A percentile compares a stretch with the other conserved stretches of the same genome.
Conservation (phyloP, 2,888 invertebrate genomes). For the Eristalis intricaria region DNA sequence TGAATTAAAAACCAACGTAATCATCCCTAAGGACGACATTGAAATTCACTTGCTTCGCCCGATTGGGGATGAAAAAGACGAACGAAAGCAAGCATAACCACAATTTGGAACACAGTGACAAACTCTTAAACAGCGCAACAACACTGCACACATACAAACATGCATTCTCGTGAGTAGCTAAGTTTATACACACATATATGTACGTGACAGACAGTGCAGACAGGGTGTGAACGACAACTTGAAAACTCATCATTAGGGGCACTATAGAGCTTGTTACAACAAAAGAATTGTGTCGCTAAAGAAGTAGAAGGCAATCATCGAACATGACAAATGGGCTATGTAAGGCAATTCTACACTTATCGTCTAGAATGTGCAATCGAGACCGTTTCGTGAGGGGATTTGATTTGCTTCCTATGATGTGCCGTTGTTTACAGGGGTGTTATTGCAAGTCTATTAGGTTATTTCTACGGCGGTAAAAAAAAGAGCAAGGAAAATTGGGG, state of each 20-base stretch:
- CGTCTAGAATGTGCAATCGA: slow-evolving; percentile 40
- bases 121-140: slow-evolving; percentile 3
- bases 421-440: slow-evolving; percentile 21
- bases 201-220: slow-evolving; percentile 3
- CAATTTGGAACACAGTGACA: slow-evolving; percentile 36
- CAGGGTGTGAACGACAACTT: slow-evolving; percentile 33
- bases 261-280: slow-evolving; percentile 15
- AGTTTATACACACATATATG: not conserved
- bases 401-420: slow-evolving; percentile 55
- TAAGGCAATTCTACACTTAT: slow-evolving; percentile 30
- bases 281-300: slow-evolving; percentile 19
- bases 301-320: slow-evolving; percentile 49
- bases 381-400: slow-evolving; percentile 75
- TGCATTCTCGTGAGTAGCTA: not conserved
- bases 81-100: slow-evolving; percentile 14
- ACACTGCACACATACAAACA: not conserved
- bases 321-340: slow-evolving; percentile 59
- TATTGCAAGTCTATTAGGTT: slow-evolving; percentile 55
- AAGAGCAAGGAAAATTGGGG: slow-evolving; percentile 72
- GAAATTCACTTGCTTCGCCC: slow-evolving; percentile 43
- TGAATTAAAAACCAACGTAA: slow-evolving; percentile 59
- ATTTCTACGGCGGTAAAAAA: slow-evolving; percentile 55
- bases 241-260: slow-evolving; percentile 40
- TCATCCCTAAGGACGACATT: slow-evolving; percentile 61
- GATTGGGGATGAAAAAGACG: slow-evolving; percentile 19